Evolutionary conservation across 2,888 invertebrate species (phyloP), one percentile per base, ranked within the genome.

Genomic region (Pteria penguin): DNA sequence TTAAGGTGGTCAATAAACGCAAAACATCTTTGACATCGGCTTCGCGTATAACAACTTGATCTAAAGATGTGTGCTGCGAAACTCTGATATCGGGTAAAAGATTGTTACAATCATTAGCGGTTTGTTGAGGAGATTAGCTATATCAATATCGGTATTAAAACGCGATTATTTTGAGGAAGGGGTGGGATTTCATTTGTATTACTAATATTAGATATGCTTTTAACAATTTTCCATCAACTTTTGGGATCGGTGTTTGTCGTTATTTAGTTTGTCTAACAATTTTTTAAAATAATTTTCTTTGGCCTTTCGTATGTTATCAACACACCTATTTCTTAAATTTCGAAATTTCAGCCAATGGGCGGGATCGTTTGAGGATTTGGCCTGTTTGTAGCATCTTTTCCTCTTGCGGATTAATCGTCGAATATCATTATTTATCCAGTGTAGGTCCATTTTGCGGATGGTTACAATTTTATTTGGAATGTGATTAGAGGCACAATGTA

Each of bases 391-490:
- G 2, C 27, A 5, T 33, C 52, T 45, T 32, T 26, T 24, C 11
- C 27, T 14, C 26, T 54, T 0, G 0, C 66, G 22, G 5, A 66
- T 52, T 4, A 24, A 0, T 8, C 45, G 36, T 31, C 65, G 22
- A 8, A 65, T 26, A 24, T 8, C 11, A 29, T 24, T 27, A 14
- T 66, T 66, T 11, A 66, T 54, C 54, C 52, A 66, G 8, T 27
- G 54, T 11, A n/a, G 18, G 29, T 66, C 52, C 1, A 27, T 4
- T 14, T 8, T 24, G 0, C 66, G 22, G 5, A 66, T 27, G 18
- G 66, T 66, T 26, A 66, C 33, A 14, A 26, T 26, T 27, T 54
- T 45, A 27, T 66, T 66, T 26, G 52, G 66, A 22, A 70, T 61
- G 24, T 18, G n/a, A 2, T 36, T 11, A 11, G 58, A 18, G 2